Percentiles rank a stretch among this genome's conserved stretches.
These are phyloP conservation scores for Caradrina kadenii DNA, from an alignment of 2,888 invertebrate genomes.

Conservation along the genomic window DNA sequence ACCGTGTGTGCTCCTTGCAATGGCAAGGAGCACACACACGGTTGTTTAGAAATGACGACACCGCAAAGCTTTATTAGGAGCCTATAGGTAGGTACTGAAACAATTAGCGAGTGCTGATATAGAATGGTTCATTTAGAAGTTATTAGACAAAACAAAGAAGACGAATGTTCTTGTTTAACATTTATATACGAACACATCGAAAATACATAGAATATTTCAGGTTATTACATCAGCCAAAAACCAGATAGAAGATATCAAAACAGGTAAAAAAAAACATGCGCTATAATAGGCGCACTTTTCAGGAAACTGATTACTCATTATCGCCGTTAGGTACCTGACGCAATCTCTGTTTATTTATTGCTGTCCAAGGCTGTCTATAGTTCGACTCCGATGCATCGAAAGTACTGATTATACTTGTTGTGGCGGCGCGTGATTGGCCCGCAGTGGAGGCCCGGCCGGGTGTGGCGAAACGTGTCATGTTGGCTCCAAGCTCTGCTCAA, in stretches of 20 bases:
- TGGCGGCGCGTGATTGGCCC: conserved; percentile 83
- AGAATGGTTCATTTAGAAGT: conserved; percentile 23
- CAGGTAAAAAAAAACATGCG: conserved; percentile 12
- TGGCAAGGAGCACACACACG: too few species aligned
- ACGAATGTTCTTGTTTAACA: conserved; percentile 8
- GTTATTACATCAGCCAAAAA: conserved; percentile 45
- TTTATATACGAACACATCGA: background rate
- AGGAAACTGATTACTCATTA: conserved; percentile 51
- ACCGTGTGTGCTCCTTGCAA: too few species aligned
- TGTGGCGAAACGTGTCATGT: conserved; percentile 84
- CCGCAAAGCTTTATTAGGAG: conserved; percentile 8
- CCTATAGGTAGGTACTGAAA: conserved; percentile 7
- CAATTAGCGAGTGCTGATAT: conserved; percentile 15
- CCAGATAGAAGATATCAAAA: conserved; percentile 4
- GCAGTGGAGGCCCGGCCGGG: conserved; percentile 86
- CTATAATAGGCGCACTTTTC: conserved; percentile 26
- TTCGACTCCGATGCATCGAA: conserved; percentile 82
- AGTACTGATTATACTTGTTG: conserved; percentile 80
- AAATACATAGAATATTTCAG: conserved; percentile 27
- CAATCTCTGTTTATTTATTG: conserved; percentile 73
- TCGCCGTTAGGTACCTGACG: conserved; percentile 71
- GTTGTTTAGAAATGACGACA: conserved; percentile 9
- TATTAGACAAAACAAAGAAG: conserved; percentile 10
- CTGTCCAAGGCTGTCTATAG: conserved; percentile 83
- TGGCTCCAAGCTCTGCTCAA: conserved; percentile 70